Conservation (phyloP, 2,888 invertebrate genomes). For the Patella ulyssiponensis region DNA sequence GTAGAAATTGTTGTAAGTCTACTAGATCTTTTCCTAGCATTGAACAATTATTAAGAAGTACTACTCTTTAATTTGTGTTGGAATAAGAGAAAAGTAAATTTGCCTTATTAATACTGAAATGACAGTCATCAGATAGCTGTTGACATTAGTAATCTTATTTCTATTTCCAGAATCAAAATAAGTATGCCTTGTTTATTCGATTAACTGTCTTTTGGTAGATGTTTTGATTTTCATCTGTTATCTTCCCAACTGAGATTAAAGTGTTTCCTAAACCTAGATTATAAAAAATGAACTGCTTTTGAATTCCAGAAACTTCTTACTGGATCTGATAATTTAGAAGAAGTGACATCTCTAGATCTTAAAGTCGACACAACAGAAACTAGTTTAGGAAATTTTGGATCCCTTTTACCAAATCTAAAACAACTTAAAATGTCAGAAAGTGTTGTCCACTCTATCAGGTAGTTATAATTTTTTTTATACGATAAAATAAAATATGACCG, state of each 20-base stretch:
- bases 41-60: too few species aligned
- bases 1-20: too few species aligned
- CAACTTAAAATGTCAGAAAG: conserved; percentile 71
- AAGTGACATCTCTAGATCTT: conserved; percentile 68
- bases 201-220: too few species aligned
- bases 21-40: too few species aligned
- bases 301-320: conserved; percentile 67
- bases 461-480: conserved; percentile 8
- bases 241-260: background rate
- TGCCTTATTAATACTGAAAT: too few species aligned
- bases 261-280: background rate
- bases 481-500: background rate
- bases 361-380: conserved; percentile 71
- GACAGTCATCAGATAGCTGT: too few species aligned
- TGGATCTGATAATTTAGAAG: conserved; percentile 69
- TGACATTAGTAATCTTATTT: too few species aligned
- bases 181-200: too few species aligned
- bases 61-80: too few species aligned
- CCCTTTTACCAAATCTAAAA: conserved; percentile 66
- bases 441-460: conserved; percentile 68
- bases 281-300: background rate
- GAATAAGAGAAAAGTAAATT: too few species aligned
- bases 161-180: too few species aligned
- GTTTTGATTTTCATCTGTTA: too few species aligned
- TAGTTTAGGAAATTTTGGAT: conserved; percentile 72